phyloP scores from a whole-genome alignment of 2,888 invertebrate genomes.

The Drosophila meridiana region DNA sequence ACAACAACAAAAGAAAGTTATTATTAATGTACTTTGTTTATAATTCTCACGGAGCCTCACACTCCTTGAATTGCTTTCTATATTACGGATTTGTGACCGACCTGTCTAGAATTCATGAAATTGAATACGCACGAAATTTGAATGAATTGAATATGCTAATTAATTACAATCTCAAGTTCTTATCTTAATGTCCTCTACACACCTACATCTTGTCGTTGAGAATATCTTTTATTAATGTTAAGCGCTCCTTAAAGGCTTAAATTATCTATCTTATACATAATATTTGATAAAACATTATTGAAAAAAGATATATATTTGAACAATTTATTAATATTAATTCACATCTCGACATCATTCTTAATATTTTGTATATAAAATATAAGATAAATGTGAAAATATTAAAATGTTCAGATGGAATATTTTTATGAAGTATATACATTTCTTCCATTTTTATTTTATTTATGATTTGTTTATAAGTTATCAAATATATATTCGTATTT shows the following conservation, averaged over 20 bases:
- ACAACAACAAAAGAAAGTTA: constrained; percentile 45
- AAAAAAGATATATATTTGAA: too few relatives aligned
- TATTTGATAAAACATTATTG: neutral
- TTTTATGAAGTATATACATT: too few relatives aligned
- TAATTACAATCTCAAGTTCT: constrained; percentile 2
- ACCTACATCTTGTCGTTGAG: neutral
- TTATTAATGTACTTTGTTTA: constrained; percentile 26
- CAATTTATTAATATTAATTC: too few relatives aligned
- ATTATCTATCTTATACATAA: neutral
- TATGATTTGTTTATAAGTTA: neutral
- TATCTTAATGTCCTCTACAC: constrained; percentile 18
- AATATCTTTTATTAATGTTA: neutral
- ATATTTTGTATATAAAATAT: too few relatives aligned
- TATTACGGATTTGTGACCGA: constrained; percentile 27
- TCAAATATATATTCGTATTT: neutral
- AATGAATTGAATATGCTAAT: constrained; percentile 11
- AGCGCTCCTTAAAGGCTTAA: neutral
- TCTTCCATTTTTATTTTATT: too few relatives aligned
- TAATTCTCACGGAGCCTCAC: constrained; percentile 33
- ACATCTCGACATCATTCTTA: too few relatives aligned
- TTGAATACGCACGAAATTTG: neutral
- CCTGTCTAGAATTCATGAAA: constrained; percentile 12
- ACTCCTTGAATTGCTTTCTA: constrained; percentile 27
- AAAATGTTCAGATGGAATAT: too few relatives aligned
- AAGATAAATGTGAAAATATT: neutral